These are phyloP conservation scores for Phocoena sinus DNA, from an alignment of 2,113 vertebrate genomes.

Conservation along the genomic window DNA sequence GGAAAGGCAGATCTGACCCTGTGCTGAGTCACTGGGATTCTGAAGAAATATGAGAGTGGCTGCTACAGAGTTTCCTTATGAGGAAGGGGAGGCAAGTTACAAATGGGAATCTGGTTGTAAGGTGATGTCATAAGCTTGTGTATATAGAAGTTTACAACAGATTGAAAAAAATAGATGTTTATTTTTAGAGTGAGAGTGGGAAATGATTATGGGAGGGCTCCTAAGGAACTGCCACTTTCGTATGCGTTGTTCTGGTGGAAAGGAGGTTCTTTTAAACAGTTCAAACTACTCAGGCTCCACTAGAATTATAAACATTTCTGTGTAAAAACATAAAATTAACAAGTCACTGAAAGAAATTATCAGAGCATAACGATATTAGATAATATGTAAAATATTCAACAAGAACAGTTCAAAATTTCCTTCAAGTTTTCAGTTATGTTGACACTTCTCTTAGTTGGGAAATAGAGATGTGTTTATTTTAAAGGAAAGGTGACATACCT, in stretches of 20 bases:
- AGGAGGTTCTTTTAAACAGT: not conserved
- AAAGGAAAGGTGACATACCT: not conserved
- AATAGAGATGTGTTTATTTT: conserved; percentile 4
- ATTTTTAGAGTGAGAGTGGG: not conserved
- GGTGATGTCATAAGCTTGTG: not conserved
- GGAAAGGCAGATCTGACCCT: not conserved
- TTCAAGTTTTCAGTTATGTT: not conserved
- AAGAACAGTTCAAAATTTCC: not conserved
- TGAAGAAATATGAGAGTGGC: not conserved
- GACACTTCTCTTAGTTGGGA: not conserved
- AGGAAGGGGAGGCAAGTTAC: not conserved
- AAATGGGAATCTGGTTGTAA: not conserved
- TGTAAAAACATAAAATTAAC: not conserved
- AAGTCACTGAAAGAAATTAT: not conserved
- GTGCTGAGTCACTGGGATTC: not conserved
- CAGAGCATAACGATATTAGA: not conserved
- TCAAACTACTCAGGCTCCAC: not conserved
- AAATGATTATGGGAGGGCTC: not conserved
- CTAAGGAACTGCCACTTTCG: not conserved
- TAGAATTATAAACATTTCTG: not conserved
- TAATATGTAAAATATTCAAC: not conserved
- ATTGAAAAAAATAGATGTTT: not conserved
- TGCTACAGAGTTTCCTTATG: not conserved
- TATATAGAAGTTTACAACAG: not conserved
- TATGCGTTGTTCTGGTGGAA: not conserved